A percentile compares a stretch with the other conserved stretches of the same genome.
Conservation (phyloP, 2,888 invertebrate species). For the Conops quadrifasciatus region DNA sequence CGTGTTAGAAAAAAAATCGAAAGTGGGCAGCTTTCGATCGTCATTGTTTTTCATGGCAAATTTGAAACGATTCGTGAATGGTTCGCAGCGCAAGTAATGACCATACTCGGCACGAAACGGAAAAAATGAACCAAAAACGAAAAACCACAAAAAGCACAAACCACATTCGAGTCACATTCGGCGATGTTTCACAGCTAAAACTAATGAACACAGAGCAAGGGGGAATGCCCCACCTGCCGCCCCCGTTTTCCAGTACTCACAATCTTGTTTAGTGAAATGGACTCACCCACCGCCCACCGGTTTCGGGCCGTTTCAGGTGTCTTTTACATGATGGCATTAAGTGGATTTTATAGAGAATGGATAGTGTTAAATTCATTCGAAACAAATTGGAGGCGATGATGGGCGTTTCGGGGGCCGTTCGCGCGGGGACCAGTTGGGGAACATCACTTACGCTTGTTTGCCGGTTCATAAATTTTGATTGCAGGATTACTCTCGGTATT, state of each 20-base stretch:
- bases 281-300: neutral
- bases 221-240: neutral
- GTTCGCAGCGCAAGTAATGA: constrained; percentile 36
- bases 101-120: constrained; percentile 3
- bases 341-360: neutral
- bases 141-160: too few species aligned
- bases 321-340: neutral
- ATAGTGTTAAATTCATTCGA: too few species aligned
- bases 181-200: constrained; percentile 25
- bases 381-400: neutral
- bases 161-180: neutral
- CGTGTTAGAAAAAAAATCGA: constrained; percentile 32
- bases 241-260: neutral
- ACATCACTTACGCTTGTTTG: too few species aligned
- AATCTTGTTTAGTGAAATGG: neutral
- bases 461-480: too few species aligned
- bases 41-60: neutral
- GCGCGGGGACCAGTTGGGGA: too few species aligned
- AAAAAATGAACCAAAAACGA: constrained; percentile 28
- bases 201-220: constrained; percentile 30
- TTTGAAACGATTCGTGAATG: constrained; percentile 32
- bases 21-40: constrained; percentile 21
- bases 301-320: neutral
- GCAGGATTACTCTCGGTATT: too few species aligned
- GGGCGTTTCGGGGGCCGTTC: neutral